Base-by-base conservation (phyloP, 2,113 vertebrate species). In the Sebastes fasciatus region DNA sequence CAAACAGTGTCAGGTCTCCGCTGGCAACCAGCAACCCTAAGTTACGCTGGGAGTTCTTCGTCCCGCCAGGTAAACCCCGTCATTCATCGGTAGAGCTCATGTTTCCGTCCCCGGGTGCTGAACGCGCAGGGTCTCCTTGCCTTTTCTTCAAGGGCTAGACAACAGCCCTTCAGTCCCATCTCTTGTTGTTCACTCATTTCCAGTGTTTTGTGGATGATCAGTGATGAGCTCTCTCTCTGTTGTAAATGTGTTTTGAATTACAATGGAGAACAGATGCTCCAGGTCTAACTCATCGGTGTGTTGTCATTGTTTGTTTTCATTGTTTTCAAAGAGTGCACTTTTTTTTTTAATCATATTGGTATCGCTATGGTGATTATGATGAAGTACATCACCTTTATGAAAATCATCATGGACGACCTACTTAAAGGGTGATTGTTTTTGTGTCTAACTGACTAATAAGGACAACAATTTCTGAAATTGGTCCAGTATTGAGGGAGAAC, bases 1-100 rank as follows among this genome's bases (percentile, higher is more conserved):
- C 86, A 89, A 89, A 91, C 91, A 91, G 93, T 94, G 93, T 95
- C 94, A 84, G 80, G 74, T 89, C 96, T 89, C 93, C 95, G 16
- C 93, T 96, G 91, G 95, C 96, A 94, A 94, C 96, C 94, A 95
- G 95, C 95, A 97, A 97, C 95, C 94, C 92, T 95, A 97, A 97
- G 95, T 96, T 96, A 91, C 97, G 97, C 77, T 96, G 94, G 90
- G 96, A 96, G 87, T 98, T 98, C 97, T 98, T 98, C 96, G 95
- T 95, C 2, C 94, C 87, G 83, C 91, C 97, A 98, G 97, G 98
- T 98, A 98, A 98, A 96, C 58, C 9, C 63, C 5, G 70, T 42
- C 77, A 52, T 65, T 85, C 54, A 69, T 75, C 65, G 49, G 82
- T 68, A 84, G 79, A 72, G 84, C 81, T 91, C 79, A 63, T 55